Base-by-base conservation (phyloP, 2,113 vertebrate species). In the Oncorhynchus kisutch region DNA sequence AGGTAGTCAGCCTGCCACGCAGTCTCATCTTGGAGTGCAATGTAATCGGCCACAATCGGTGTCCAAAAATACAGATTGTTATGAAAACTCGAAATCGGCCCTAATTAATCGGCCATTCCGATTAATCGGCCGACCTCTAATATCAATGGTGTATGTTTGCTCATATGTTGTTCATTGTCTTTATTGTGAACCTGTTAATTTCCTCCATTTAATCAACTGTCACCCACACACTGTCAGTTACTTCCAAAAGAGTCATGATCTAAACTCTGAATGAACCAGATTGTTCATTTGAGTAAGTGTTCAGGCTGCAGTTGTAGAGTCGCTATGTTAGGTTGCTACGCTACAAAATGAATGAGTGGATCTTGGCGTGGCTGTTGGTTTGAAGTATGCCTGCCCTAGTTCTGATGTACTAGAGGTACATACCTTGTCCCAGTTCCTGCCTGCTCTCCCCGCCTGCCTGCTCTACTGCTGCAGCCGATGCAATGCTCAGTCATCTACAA, bases 401-500 rank as follows among this genome's bases (percentile, higher is more conserved):
- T 57, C 54, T 57, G 18, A 18, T 57, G 54, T 57, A 57, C 39
- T 11, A 45, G 39, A 45, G 54, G 18, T 18, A 20, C 18, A 57
- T 57, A 57, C 16, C 54, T 57, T 20, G 16, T 20, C 54, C 54
- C 54, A 57, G 14, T 20, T 57, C 12, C 64, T 27, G 64, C 64
- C 64, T 13, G 64, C 25, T 9, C 13, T 7, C 57, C 57, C 71
- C n/a, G 5, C 49, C 9, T 22, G 29, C 24, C 76, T 9, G 25
- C 20, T 48, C 39, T 45, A 45, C 39, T 64, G 74, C 79, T 80
- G 51, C 70, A 74, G 72, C 16, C 48, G 6, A 24, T 34, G 67
- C 73, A 1, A 45, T 45, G 39, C 8, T 45, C 70, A 64, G 77
- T 78, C 57, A 49, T 81, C 70, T 75, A 57, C 71, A 60, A 57